phyloP scores from a whole-genome alignment of 2,113 vertebrate species.

The Garra rufa region DNA sequence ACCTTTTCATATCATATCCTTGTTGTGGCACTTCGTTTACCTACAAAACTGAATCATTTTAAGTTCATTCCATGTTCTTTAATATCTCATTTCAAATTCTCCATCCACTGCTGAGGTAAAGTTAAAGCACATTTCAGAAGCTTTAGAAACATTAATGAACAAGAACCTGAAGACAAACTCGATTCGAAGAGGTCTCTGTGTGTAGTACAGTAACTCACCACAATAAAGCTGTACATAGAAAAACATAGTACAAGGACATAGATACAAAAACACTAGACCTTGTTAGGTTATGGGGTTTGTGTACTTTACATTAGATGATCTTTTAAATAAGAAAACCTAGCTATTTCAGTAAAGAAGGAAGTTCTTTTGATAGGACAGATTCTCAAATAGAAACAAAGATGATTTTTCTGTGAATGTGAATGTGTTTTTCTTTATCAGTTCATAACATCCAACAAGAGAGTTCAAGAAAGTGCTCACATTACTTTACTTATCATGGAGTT shows the following conservation, averaged over 20 bases:
- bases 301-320: not conserved
- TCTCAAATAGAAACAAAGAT: not conserved
- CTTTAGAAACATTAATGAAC: slow-evolving; percentile 15
- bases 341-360: not conserved
- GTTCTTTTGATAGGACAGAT: not conserved
- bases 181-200: slow-evolving; percentile 7
- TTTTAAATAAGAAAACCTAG: not conserved
- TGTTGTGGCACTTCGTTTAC: not conserved
- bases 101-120: slow-evolving; percentile 33
- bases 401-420: not conserved
- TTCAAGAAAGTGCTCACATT: not conserved
- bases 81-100: slow-evolving; percentile 13
- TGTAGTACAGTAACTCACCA: not conserved
- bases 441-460: not conserved
- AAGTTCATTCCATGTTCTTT: not conserved
- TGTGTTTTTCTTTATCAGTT: not conserved
- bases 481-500: slow-evolving; percentile 1
- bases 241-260: slow-evolving; percentile 4
- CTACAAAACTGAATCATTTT: not conserved
- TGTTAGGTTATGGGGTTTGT: not conserved
- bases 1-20: not conserved
- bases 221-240: not conserved
- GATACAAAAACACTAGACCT: slow-evolving; percentile 4
- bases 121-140: not conserved
- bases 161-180: slow-evolving; percentile 1